A percentile compares a stretch with the other conserved stretches of the same genome.
Evolutionary conservation across 2,888 invertebrate species (phyloP).

Genomic region (Apoda limacodes): DNA sequence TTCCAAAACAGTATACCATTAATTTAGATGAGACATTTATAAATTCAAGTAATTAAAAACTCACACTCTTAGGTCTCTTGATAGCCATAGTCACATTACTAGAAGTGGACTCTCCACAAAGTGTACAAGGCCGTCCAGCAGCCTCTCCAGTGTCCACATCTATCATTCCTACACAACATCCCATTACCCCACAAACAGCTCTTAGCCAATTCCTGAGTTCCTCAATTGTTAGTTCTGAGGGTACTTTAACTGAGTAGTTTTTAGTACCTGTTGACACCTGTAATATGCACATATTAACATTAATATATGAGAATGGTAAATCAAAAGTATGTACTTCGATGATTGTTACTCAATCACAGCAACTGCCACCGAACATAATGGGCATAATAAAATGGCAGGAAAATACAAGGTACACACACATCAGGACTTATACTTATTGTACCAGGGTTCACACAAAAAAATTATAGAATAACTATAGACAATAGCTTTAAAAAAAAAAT

Average conservation of each 20-base stretch:
- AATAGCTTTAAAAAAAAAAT: no score
- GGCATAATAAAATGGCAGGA: neutral
- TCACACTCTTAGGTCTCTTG: conserved; percentile 48
- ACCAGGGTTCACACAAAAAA: no score
- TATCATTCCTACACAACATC: conserved; percentile 69
- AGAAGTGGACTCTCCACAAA: conserved; percentile 54
- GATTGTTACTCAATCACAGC: no score
- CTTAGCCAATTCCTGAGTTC: conserved; percentile 66
- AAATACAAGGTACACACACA: no score
- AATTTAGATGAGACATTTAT: no score
- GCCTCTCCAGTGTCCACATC: conserved; percentile 57
- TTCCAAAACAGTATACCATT: no score
- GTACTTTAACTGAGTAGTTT: conserved; percentile 69
- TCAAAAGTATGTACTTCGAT: no score
- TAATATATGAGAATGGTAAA: neutral
- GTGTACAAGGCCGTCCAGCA: conserved; percentile 48
- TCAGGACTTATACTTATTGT: no score
- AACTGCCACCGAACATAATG: no score
- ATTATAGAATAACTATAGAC: no score
- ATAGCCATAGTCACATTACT: conserved; percentile 38
- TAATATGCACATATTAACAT: conserved; percentile 17
- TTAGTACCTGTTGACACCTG: conserved; percentile 51
- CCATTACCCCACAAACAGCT: conserved; percentile 58
- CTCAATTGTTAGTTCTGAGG: conserved; percentile 51
- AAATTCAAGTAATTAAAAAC: no score